phyloP scores from a whole-genome alignment of 2,797 vertebrate species.

The Enteromius radiatus region DNA sequence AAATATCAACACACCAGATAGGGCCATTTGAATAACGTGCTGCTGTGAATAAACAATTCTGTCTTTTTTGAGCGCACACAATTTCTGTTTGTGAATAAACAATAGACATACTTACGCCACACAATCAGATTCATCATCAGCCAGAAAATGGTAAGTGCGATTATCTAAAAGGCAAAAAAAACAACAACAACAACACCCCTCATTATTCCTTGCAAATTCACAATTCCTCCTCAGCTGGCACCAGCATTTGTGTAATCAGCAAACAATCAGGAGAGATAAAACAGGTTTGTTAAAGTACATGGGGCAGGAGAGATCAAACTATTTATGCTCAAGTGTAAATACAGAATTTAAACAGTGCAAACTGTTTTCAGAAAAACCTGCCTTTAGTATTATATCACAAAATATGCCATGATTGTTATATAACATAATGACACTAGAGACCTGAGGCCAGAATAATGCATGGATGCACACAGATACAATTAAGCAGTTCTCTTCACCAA shows the following conservation, averaged over 20 bases:
- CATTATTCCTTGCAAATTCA: constrained; percentile 14
- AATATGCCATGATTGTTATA: constrained; percentile 11
- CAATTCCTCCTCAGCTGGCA: background rate
- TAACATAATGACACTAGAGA: constrained; percentile 5
- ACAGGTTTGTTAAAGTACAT: constrained; percentile 28
- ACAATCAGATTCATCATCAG: constrained; percentile 85
- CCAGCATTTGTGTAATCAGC: constrained; percentile 3
- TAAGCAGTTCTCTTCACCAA: background rate
- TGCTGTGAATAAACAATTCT: constrained; percentile 3
- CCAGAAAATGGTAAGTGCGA: constrained; percentile 82
- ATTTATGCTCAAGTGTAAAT: constrained; percentile 6
- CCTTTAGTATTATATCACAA: constrained; percentile 1
- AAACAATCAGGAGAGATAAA: constrained; percentile 27
- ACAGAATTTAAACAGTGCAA: background rate
- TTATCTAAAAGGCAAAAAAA: constrained; percentile 76
- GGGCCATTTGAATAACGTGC: background rate
- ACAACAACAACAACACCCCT: background rate
- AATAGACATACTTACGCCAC: constrained; percentile 74
- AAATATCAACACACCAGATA: background rate
- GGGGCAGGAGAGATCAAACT: constrained; percentile 11
- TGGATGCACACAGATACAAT: constrained; percentile 13
- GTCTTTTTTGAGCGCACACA: no score
- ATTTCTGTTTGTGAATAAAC: constrained; percentile 1
- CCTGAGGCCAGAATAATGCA: constrained; percentile 19
- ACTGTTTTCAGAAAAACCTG: background rate